Percentiles rank a stretch among this genome's conserved stretches.
phyloP scores from a whole-genome alignment of 2,888 invertebrate genomes.

The Orthosia gothica region DNA sequence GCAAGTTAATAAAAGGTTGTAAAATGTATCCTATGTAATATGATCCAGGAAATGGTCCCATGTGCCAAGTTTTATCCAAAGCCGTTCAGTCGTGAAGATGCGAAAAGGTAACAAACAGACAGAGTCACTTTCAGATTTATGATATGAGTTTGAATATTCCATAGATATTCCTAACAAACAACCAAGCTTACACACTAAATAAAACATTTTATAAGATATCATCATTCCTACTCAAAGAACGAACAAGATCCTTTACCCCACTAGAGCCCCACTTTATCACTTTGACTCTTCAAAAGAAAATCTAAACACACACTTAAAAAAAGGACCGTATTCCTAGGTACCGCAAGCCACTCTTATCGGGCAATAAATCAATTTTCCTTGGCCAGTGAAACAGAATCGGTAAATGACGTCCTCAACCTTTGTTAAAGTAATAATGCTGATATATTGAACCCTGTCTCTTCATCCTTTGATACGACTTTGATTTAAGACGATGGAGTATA shows the following conservation, averaged over 20 bases:
- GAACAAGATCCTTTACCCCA: constrained; percentile 6
- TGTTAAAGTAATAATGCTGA: constrained; percentile 68
- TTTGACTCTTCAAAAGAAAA: constrained; percentile 33
- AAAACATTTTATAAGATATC: constrained; percentile 1
- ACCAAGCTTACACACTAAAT: neutral
- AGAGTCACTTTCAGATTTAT: no score
- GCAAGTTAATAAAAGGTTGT: no score
- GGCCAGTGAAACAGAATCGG: constrained; percentile 66
- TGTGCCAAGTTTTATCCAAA: no score
- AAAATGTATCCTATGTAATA: no score
- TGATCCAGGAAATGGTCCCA: no score
- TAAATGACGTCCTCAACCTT: constrained; percentile 67
- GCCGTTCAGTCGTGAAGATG: no score
- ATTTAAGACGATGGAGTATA: constrained; percentile 43
- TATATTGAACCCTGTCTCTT: constrained; percentile 57
- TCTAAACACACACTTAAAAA: constrained; percentile 32
- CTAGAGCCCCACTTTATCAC: constrained; percentile 35
- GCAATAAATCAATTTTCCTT: constrained; percentile 68
- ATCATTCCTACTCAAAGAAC: neutral
- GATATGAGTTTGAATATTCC: neutral
- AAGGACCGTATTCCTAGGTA: constrained; percentile 42
- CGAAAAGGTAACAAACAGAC: no score
- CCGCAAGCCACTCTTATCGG: constrained; percentile 46
- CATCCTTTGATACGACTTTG: constrained; percentile 55
- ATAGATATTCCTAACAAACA: neutral